These are phyloP conservation scores for Lasioglossum calceatum DNA, from an alignment of 2,888 invertebrate species.

Conservation along the genomic window DNA sequence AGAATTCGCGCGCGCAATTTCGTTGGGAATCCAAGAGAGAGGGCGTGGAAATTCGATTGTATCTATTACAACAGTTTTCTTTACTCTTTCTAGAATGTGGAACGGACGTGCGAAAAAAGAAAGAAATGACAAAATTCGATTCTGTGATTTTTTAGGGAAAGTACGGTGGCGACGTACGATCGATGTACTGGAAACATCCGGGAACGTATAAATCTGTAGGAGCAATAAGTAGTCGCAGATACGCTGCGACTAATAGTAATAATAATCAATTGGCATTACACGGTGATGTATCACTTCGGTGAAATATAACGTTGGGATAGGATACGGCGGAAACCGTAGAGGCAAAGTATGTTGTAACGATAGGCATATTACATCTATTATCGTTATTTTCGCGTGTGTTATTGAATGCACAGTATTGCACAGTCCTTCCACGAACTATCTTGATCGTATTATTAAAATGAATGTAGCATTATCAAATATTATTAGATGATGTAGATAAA, in stretches of 20 bases:
- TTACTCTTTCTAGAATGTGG: neutral
- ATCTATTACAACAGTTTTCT: neutral
- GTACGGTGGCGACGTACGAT: neutral
- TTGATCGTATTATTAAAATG: conserved; percentile 46
- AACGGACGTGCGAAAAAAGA: conserved; percentile 1
- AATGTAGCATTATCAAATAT: conserved; percentile 38
- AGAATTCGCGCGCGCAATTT: neutral
- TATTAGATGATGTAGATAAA: conserved; percentile 47
- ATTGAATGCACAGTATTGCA: conserved; percentile 49
- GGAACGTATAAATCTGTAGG: neutral
- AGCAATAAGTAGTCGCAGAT: conserved; percentile 23
- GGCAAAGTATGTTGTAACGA: conserved; percentile 32
- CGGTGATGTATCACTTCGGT: conserved; percentile 42
- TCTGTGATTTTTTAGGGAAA: conserved; percentile 14
- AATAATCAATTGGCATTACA: conserved; percentile 46
- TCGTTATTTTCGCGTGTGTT: conserved; percentile 47
- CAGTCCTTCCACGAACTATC: conserved; percentile 50
- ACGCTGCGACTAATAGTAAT: conserved; percentile 14
- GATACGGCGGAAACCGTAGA: conserved; percentile 45
- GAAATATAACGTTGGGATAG: conserved; percentile 51
- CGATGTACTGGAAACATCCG: neutral
- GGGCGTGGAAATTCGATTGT: neutral
- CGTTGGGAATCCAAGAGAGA: neutral
- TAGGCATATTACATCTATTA: conserved; percentile 39
- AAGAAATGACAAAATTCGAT: neutral